A percentile compares a stretch with the other conserved stretches of the same genome.
phyloP scores from a whole-genome alignment of 2,888 invertebrate genomes.

The Caenorhabditis sp. region DNA sequence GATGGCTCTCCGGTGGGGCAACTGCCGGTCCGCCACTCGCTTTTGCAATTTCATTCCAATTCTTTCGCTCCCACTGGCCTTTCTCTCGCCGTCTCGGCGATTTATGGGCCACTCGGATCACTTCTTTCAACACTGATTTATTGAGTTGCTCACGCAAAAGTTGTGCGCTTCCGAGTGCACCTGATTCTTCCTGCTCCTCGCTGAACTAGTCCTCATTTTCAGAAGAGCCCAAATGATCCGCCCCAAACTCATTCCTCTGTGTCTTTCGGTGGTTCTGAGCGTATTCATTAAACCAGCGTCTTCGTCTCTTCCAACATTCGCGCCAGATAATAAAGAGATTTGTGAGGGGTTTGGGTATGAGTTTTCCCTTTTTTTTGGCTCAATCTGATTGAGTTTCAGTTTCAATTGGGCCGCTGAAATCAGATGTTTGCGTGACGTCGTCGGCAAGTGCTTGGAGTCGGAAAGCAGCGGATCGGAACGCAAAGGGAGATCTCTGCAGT shows the following conservation, averaged over 20 bases:
- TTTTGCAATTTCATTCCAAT: too few species aligned
- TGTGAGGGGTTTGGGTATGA: conserved; percentile 40
- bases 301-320: conserved; percentile 34
- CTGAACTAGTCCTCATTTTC: too few species aligned
- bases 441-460: background rate
- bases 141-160: background rate
- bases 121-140: background rate
- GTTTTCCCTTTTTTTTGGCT: background rate
- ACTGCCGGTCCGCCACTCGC: too few species aligned
- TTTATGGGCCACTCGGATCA: background rate
- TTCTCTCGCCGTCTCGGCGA: background rate
- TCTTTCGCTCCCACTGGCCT: background rate
- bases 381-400: conserved; percentile 13
- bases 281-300: background rate
- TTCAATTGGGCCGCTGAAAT: conserved; percentile 57
- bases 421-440: conserved; percentile 47
- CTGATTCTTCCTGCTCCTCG: background rate
- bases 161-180: background rate
- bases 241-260: background rate
- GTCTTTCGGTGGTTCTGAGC: background rate
- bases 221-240: background rate
- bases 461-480: too few species aligned
- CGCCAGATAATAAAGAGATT: conserved; percentile 13
- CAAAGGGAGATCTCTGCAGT: too few species aligned
- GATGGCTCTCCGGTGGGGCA: too few species aligned